A percentile compares a stretch with the other conserved stretches of the same genome.
Evolutionary conservation across 1,140 invertebrate species (phyloP).

Genomic region (Scaptomyza graminum): DNA sequence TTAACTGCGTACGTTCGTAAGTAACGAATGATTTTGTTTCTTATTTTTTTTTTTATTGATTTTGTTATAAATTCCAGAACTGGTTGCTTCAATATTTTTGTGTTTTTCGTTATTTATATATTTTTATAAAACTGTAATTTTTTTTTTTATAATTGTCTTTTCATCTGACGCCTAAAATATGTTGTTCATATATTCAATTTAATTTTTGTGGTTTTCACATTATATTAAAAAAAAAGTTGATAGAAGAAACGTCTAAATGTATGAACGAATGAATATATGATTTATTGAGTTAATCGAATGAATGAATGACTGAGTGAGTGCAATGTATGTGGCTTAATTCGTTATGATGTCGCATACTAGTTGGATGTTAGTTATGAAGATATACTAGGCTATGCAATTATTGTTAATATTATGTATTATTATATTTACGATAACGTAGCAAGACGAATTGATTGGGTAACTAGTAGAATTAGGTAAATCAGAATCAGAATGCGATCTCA

Average conservation of each 20-base stretch:
- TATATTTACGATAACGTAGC: constrained; percentile 17
- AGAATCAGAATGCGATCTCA: constrained; percentile 37
- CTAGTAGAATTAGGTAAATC: constrained; percentile 23
- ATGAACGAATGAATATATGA: constrained; percentile 10
- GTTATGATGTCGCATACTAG: constrained; percentile 30
- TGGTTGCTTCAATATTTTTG: constrained; percentile 57
- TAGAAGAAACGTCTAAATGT: constrained; percentile 33
- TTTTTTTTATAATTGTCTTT: constrained; percentile 18
- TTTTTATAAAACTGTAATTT: constrained; percentile 7
- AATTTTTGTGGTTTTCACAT: constrained; percentile 29
- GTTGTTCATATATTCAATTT: constrained; percentile 29
- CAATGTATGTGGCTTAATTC: constrained; percentile 25
- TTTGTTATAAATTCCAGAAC: constrained; percentile 60
- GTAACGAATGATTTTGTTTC: too few species aligned
- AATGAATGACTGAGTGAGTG: constrained; percentile 34
- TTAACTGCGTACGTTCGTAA: not conserved
- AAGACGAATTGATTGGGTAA: constrained; percentile 11
- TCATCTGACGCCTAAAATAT: constrained; percentile 19
- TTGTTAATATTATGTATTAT: constrained; percentile 11
- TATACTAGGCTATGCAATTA: not conserved
- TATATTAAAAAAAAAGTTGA: constrained; percentile 25
- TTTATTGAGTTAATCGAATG: constrained; percentile 23
- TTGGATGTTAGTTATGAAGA: constrained; percentile 11
- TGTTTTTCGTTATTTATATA: constrained; percentile 31
- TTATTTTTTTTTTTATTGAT: constrained; percentile 39